Conservation (phyloP, 2,888 invertebrate species). For the Drosophila paucipuncta region DNA sequence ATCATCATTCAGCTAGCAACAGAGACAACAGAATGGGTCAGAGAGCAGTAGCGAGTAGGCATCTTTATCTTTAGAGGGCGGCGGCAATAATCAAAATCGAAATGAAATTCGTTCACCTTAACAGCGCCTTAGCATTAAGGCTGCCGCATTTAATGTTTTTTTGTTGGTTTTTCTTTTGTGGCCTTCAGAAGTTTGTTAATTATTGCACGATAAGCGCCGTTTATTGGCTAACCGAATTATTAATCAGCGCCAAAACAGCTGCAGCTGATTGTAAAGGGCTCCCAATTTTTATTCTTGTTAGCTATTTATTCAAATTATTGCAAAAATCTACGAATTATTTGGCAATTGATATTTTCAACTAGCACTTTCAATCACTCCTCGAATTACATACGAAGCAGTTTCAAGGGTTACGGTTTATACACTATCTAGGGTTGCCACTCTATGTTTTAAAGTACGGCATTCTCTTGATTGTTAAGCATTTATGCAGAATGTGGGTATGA, state of each 20-base stretch:
- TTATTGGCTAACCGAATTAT: background rate
- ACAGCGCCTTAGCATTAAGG: conserved; percentile 5
- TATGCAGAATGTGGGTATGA: background rate
- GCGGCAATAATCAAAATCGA: conserved; percentile 16
- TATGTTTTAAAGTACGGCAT: background rate
- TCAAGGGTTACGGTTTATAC: background rate
- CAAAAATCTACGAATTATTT: background rate
- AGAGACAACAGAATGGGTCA: background rate
- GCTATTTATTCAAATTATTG: background rate
- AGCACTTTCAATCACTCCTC: background rate
- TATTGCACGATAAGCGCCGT: conserved; percentile 5
- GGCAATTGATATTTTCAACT: background rate
- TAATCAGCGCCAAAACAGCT: conserved; percentile 2
- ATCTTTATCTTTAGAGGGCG: conserved; percentile 14
- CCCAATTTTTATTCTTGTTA: background rate
- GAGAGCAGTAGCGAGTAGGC: background rate
- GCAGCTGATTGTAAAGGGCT: background rate
- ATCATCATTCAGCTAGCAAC: background rate
- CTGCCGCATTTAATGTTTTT: background rate
- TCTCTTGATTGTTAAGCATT: background rate
- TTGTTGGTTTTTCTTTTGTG: background rate
- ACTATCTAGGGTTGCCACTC: conserved; percentile 1
- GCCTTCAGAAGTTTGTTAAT: background rate
- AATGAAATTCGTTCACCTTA: conserved; percentile 11
- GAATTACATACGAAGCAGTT: background rate